A percentile compares a stretch with the other conserved stretches of the same genome.
Evolutionary conservation across 2,797 vertebrate species (phyloP).

Genomic region (Micropoecilia bifurca): DNA sequence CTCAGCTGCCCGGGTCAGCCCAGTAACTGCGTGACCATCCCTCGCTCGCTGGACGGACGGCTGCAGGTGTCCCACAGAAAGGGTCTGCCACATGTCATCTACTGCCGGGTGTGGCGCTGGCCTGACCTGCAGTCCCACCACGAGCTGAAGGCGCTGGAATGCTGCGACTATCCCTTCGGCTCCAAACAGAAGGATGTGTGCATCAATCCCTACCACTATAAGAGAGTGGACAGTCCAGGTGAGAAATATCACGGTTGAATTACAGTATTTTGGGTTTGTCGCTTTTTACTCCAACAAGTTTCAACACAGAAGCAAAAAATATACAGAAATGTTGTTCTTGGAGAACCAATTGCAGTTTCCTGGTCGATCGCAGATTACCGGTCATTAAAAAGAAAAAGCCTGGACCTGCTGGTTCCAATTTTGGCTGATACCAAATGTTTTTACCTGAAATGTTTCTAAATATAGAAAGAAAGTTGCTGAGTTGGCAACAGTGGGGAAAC

Average conservation of each 20-base stretch:
- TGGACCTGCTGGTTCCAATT: no score
- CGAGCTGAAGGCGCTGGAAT: constrained; percentile 96
- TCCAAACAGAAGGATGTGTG: constrained; percentile 99
- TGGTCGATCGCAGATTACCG: no score
- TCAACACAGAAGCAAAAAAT: background rate
- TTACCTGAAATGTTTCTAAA: no score
- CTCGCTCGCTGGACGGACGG: constrained; percentile 92
- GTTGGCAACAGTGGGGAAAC: no score
- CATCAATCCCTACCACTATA: constrained; percentile 99
- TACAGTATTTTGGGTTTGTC: background rate
- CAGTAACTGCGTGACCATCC: constrained; percentile 96
- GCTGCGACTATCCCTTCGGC: constrained; percentile 96
- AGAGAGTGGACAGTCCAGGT: constrained; percentile 97
- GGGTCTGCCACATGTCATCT: constrained; percentile 94
- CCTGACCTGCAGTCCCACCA: constrained; percentile 97
- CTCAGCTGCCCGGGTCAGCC: constrained; percentile 93
- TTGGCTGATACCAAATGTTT: no score
- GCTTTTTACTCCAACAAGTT: background rate
- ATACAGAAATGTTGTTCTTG: background rate
- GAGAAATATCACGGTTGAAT: constrained; percentile 48
- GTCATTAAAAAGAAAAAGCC: no score
- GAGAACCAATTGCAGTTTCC: no score
- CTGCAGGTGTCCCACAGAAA: constrained; percentile 97
- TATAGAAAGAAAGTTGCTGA: no score
- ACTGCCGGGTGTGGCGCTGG: constrained; percentile 98